Base-by-base conservation (phyloP, 1,140 invertebrate species). In the Drosophila pruinosa region DNA sequence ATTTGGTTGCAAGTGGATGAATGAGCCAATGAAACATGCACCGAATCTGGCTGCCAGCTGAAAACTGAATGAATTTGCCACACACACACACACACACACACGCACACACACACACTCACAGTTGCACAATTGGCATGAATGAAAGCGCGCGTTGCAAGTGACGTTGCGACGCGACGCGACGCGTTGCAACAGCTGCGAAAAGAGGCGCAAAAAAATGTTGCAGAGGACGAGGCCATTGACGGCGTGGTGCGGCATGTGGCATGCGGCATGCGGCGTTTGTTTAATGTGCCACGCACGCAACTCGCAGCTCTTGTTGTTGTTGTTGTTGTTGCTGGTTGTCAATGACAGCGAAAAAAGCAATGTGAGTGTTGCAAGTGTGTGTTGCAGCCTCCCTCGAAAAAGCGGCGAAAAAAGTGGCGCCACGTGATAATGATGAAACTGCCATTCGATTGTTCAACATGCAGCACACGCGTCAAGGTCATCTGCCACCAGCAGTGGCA, bases 381-480 rank as follows among this genome's bases (percentile, higher is more conserved):
- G n/a, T n/a, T n/a, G 72, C 72, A 75, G 41, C 36, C 62, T 26
- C 52, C 17, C 34, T 6, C 38, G 61, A 59, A 50, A 68, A 53
- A 48, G 58, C 52, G 57, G 59, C 75, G 59, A n/a, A 59, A 50
- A 68, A 53, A 48, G 58, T 56, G 57, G 59, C 75, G 59, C n/a
- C 65, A 59, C 54, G 22, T 69, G 78, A 61, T 72, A 62, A 75
- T 83, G 78, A 63, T 75, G 79, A 74, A 79, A 81, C 77, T 63
- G 71, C 52, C 71, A 70, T 85, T 83, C 80, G 81, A 80, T 83
- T 83, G 76, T 83, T 85, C 68, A 75, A 22, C 81, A 83, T 83
- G 80, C 80, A 59, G 77, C 80, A 83, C 80, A 86, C 80, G 81
- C 76, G 80, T 86, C 80, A 83, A 83, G 80, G 80, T 86, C 80